Evolutionary conservation across 2,888 invertebrate genomes (phyloP), one percentile per base, ranked within the genome.

Genomic region (Rhagium mordax): DNA sequence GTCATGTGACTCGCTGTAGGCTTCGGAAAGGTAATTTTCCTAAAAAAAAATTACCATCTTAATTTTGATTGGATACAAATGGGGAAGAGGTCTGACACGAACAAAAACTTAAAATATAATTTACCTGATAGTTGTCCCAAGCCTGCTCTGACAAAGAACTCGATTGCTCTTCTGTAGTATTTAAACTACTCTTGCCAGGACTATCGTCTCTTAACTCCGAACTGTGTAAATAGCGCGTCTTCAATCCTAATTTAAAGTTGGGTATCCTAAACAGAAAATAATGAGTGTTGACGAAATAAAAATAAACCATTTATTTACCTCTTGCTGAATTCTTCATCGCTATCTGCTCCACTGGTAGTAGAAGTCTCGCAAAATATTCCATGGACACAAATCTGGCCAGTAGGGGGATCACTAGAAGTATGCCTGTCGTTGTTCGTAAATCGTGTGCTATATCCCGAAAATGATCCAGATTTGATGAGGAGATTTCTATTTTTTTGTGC

Each of bases 121-220:
- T 60, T 83, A 95, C 95, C 92, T 95, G 97, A 90, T 97, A 98
- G 88, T 95, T 95, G 88, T 98, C 98, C 98, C 98, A 98, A 60
- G 96, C 96, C 83, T 96, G 95, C 87, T 97, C 97, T 0, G 96
- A 96, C 86, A 96, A 93, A n/a, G 92, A 93, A 84, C 95, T 95
- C 83, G 93, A 93, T 80, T 94, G 93, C 84, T 93, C 94, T 85
- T 94, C 94, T 0, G 92, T 91, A 0, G 91, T 91, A 74, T 89
- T 88, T 51, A 91, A 89, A 84, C 92, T 93, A 77, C 88, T 89
- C 82, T 91, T 91, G 41, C 86, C 86, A 53, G 86, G 85, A 78
- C 87, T 86, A 69, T 84, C 84, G 79, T 86, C 87, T 79, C 87
- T 80, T 41, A 81, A 72, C 69, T 86, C 85, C 86, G 89, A 33